These are phyloP conservation scores for Odontophorus gujanensis DNA, from an alignment of 2,113 vertebrate species.

Conservation along the genomic window DNA sequence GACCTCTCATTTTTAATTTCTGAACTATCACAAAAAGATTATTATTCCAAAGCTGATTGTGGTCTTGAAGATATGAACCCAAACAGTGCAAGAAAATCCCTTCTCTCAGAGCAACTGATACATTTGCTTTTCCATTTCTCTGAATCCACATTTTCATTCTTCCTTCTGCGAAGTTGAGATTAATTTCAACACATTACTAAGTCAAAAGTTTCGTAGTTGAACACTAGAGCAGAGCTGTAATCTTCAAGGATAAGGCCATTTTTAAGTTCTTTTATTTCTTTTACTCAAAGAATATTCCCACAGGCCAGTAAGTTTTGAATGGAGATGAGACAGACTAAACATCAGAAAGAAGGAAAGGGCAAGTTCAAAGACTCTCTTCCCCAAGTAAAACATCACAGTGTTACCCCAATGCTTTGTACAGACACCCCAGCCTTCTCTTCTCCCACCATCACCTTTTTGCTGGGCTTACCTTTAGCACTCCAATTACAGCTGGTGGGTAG, in stretches of 20 bases:
- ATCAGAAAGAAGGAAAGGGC: background rate
- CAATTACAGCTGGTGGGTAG: slow-evolving; percentile 94
- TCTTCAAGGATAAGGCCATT: background rate
- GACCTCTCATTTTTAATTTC: background rate
- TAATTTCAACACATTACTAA: background rate
- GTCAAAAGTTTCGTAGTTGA: background rate
- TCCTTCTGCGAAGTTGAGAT: background rate
- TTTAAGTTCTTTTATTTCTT: background rate
- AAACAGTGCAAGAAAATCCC: background rate
- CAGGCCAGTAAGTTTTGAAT: background rate
- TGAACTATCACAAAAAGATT: background rate
- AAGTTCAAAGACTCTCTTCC: background rate
- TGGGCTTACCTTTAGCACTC: slow-evolving; percentile 91
- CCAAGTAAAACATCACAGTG: background rate
- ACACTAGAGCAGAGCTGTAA: background rate
- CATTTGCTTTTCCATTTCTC: background rate
- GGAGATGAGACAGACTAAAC: background rate
- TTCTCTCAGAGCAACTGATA: background rate
- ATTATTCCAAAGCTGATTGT: background rate
- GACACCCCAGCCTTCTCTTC: background rate
- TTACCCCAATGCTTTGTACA: background rate
- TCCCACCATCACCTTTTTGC: background rate
- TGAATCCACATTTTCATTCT: background rate
- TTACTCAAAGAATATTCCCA: background rate
- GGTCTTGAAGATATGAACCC: background rate